Base-by-base conservation (phyloP, 92 coral and sea anemone genomes). In the Palythoa heliodiscus region DNA sequence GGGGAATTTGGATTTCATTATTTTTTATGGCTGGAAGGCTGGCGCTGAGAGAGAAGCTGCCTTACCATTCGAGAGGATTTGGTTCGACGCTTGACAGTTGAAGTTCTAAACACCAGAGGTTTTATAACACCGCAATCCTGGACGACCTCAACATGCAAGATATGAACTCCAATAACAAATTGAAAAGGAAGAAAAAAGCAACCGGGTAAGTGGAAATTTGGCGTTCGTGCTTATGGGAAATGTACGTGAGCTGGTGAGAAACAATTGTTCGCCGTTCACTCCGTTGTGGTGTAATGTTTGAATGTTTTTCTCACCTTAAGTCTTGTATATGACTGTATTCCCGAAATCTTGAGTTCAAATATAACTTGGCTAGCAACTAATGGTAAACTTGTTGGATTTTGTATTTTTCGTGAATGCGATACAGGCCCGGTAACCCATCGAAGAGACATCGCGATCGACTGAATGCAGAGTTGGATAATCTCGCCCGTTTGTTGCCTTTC, bases 341-440 rank as follows among this genome's bases (percentile, higher is more conserved):
- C 40, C 10, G 38, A 52, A 70, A 64, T 43, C 66, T 64, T 80
- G 35, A 83, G 52, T 67, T 43, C 16, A 76, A 48, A 22, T 83
- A 38, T 48, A 52, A 75, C 19, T 16, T 83, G 67, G 77, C 73
- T 43, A 54, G 76, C 20, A 53, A 74, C 64, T 76, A n/a, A 76
- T 86, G 52, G 57, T 48, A 50, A 52, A 61, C 74, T 69, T 54
- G 2, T 71, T 54, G 77, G 83, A 39, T 47, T 70, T 87, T 71
- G 60, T 14, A 43, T 76, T 74, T 81, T 66, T 79, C 82, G 72
- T 39, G 10, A 71, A 60, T 63, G 86, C 24, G 88, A 91, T 90
- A 79, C 93, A 96, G 99, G 92, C 98, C 98, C 47, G 99, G 99
- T 23, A 96, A 96, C 91, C 99, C 99, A 63, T 96, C 99, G 82